These are phyloP conservation scores for Daubentonia madagascariensis DNA, from an alignment of 2,113 vertebrate genomes.

Conservation along the genomic window DNA sequence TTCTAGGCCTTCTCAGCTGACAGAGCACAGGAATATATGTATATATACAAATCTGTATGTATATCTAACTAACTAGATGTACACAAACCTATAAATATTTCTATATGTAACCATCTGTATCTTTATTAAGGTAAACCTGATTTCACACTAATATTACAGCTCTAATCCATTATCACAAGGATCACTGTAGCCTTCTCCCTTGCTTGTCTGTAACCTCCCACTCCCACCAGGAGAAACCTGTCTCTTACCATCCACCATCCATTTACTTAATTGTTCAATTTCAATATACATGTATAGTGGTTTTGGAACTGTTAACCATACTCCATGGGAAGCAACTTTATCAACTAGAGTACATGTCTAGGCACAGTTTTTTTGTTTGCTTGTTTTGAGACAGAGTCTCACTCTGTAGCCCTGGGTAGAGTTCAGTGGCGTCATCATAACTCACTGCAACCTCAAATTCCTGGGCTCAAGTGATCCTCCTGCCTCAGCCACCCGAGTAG, in stretches of 20 bases:
- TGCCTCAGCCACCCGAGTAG: no score
- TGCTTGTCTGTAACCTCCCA: neutral
- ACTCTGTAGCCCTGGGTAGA: no score
- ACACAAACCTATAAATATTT: neutral
- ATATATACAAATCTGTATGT: neutral
- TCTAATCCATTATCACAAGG: neutral
- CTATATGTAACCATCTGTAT: neutral
- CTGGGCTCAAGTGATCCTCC: no score
- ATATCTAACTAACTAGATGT: neutral
- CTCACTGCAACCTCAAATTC: no score
- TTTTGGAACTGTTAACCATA: neutral
- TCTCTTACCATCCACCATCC: neutral
- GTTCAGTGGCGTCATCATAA: no score
- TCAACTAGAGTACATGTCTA: neutral
- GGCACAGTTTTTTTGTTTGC: neutral
- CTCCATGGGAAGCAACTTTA: neutral
- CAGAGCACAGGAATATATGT: neutral
- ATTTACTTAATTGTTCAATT: neutral
- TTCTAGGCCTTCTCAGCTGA: neutral
- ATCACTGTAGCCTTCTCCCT: neutral
- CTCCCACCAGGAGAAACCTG: neutral
- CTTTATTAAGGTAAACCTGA: neutral
- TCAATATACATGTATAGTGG: accelerated
- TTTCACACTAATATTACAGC: neutral
- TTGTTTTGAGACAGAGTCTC: no score